Percentiles rank a stretch among this genome's conserved stretches.
Conservation (phyloP, 2,888 invertebrate species). For the Trisateles emortualis region DNA sequence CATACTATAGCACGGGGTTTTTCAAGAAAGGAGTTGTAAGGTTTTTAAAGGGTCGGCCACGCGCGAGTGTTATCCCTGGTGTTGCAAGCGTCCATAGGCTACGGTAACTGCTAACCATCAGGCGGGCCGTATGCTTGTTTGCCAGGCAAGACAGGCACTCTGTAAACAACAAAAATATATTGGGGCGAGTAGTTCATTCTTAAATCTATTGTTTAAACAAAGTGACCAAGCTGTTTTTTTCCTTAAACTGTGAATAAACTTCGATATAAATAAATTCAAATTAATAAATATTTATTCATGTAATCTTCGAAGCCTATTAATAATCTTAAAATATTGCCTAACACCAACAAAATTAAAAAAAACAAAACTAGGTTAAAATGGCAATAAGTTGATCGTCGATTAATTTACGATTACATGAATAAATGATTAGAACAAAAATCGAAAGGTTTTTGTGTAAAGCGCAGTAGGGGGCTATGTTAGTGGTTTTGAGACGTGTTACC, state of each 20-base stretch:
- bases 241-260: not conserved
- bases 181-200: no score
- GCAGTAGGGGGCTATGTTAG: slow-evolving; percentile 50
- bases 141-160: no score
- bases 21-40: no score
- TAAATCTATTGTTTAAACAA: slow-evolving; percentile 19
- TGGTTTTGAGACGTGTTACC: not conserved
- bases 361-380: slow-evolving; percentile 56
- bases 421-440: slow-evolving; percentile 68
- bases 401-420: slow-evolving; percentile 65
- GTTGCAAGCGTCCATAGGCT: no score
- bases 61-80: no score
- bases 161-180: no score
- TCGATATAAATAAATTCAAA: slow-evolving; percentile 34
- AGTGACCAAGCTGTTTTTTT: not conserved
- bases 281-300: slow-evolving; percentile 47
- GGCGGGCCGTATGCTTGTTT: no score
- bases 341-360: slow-evolving; percentile 54
- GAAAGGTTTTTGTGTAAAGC: slow-evolving; percentile 59
- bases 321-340: slow-evolving; percentile 48
- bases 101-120: no score
- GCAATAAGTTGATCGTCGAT: slow-evolving; percentile 60
- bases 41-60: no score
- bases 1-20: no score
- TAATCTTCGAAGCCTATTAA: slow-evolving; percentile 45